Evolutionary conservation across 2,888 invertebrate species (phyloP), one percentile per base, ranked within the genome.

Genomic region (Fragum fragum): DNA sequence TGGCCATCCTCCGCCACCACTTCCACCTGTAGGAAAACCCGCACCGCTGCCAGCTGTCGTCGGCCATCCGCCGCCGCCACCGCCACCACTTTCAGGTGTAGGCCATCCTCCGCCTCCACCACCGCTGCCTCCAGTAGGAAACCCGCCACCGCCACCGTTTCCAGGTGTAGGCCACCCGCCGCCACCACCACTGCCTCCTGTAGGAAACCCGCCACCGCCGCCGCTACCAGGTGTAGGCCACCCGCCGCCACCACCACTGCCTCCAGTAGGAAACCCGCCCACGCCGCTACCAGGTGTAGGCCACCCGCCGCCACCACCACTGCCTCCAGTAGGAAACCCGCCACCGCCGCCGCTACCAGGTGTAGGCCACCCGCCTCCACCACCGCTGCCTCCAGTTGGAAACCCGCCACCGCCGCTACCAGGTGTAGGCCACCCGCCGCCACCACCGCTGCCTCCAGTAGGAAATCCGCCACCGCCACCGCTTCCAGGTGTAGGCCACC

Each of bases 361-460:
- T 18, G 47, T 47, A 9, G 47, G 47, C 47, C 47, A 47, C 2
- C 59, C 59, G 21, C 59, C 59, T 6, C 57, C 26, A 11, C 7
- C 57, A 16, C 59, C 59, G 11, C 59, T 23, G 16, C 59, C 59
- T 6, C 28, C 26, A 14, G 26, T 29, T 14, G 29, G 59, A 23
- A 29, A 29, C 3, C 28, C 59, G 11, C 59, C 59, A 23, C 28
- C 59, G 59, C 59, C 59, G 59, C 59, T 59, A 21, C 47, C 47
- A n/a, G 47, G 5, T 16, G 18, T 18, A 9, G 18, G 18, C 14
- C 47, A 14, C 3, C 47, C 47, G 5, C 59, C 59, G 7, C 59
- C 29, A 59, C 59, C 59, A 14, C 39, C 39, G 3, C 14, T 23
- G 14, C 59, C 59, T 14, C 59, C 59, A 9, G 26, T 29, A 9